A percentile compares a stretch with the other conserved stretches of the same genome.
These are phyloP conservation scores for Charaxes varanes DNA, from an alignment of 1,140 invertebrate genomes.

Conservation along the genomic window DNA sequence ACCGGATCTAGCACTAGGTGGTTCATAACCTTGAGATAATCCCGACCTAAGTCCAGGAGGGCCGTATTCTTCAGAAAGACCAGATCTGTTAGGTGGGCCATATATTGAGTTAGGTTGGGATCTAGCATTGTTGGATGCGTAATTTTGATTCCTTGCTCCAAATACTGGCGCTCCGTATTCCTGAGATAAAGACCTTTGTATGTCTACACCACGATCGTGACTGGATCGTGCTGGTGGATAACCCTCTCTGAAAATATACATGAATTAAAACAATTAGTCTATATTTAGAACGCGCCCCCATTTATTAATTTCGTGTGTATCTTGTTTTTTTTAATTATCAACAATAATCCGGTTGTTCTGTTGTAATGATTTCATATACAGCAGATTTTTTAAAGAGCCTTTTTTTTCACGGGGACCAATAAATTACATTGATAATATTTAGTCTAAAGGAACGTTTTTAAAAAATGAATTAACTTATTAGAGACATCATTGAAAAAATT, in stretches of 20 bases:
- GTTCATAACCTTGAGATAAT: conserved; percentile 29
- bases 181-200: conserved; percentile 34
- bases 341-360: no score
- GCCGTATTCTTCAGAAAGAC: conserved; percentile 12
- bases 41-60: conserved; percentile 12
- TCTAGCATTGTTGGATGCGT: conserved; percentile 4
- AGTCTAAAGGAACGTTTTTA: no score
- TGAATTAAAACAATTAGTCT: not conserved
- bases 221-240: conserved; percentile 34
- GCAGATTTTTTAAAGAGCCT: no score
- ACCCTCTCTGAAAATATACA: conserved; percentile 35
- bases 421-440: no score
- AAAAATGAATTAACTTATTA: no score
- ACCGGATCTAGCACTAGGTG: conserved; percentile 19
- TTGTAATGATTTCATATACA: no score
- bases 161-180: conserved; percentile 22
- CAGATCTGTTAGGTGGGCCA: conserved; percentile 3
- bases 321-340: no score
- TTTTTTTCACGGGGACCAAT: no score
- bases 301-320: no score
- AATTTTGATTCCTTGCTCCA: conserved; percentile 10
- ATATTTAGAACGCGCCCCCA: no score
- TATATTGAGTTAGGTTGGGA: not conserved
- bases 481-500: no score
- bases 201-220: conserved; percentile 18